Evolutionary conservation across 2,113 vertebrate genomes (phyloP), one percentile per base, ranked within the genome.

Genomic region (Sakesphorus luctuosus): DNA sequence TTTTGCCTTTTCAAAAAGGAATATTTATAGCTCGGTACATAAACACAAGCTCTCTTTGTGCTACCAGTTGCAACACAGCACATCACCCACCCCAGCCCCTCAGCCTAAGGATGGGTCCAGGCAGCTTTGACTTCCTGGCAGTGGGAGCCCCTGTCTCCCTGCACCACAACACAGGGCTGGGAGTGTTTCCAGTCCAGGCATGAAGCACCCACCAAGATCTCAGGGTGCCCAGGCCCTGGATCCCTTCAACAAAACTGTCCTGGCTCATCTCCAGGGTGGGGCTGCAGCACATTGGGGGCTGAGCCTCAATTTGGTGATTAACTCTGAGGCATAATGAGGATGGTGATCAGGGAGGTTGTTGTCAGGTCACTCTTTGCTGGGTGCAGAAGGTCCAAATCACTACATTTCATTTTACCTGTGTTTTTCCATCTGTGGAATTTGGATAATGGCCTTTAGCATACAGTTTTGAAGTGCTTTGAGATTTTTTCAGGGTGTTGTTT

Each of bases 31-130:
- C 85, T 72, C 2, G 4, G 58, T 58, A 46, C 75, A 36, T 63
- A 79, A 96, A 98, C 96, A 97, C 91, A 98, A 95, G 83, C 84
- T 62, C 18, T 67, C 94, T 97, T 98, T 98, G 97, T 98, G 10
- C 55, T 63, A 16, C 81, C 73, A 61, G 4, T 2, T 55, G 31
- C 68, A 26, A 0, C 3, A 0, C 23, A 63, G 83, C 63, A 20
- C 18, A 6, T 58, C 33, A 10, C 31, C 65, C 65, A 43, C 63
- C 47, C 24, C 0, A 3, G 49, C 40, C 56, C 61, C 50, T n/a
- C 52, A 16, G 38, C 23, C 47, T 87, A 13, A 2, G 75, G 46
- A 2, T 26, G 11, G 6, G 8, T 38, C n/a, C 24, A 18, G 61
- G 80, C 13, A 6, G 26, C 43, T n/a, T 9, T 18, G 43, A 35